phyloP scores from a whole-genome alignment of 2,797 vertebrate species.

The Hoplostethus atlanticus region DNA sequence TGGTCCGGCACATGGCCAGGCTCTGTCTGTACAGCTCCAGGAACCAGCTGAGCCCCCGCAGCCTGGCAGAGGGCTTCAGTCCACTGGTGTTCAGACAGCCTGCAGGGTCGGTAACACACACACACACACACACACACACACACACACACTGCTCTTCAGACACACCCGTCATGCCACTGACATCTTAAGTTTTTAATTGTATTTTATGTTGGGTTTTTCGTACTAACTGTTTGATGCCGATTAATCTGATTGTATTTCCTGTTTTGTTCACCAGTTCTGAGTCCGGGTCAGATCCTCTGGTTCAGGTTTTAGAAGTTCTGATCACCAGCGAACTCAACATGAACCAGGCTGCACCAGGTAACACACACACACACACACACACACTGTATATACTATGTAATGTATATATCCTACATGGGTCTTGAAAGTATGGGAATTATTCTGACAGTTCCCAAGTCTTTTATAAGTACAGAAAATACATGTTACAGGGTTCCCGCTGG shows the following conservation, averaged over 20 bases:
- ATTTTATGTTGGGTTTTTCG: too few species aligned
- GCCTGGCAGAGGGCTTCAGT: conserved; percentile 89
- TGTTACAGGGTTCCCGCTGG: too few species aligned
- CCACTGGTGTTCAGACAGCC: conserved; percentile 88
- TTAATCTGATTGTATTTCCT: background rate
- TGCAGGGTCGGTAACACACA: conserved; percentile 76
- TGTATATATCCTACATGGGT: too few species aligned
- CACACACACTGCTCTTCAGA: background rate
- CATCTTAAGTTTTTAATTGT: too few species aligned
- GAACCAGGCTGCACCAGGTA: conserved; percentile 92
- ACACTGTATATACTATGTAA: too few species aligned
- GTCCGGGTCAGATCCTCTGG: conserved; percentile 84
- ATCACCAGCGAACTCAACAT: conserved; percentile 92
- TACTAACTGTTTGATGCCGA: too few species aligned
- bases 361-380: background rate
- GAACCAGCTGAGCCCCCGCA: conserved; percentile 86
- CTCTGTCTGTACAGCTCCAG: conserved; percentile 86
- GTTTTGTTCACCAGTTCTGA: conserved; percentile 83
- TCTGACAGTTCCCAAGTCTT: too few species aligned
- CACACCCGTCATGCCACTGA: too few species aligned
- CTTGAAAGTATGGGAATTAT: too few species aligned
- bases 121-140: conserved; percentile 8
- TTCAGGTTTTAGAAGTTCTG: conserved; percentile 90
- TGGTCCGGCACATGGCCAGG: conserved; percentile 91
- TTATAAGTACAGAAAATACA: too few species aligned